Evolutionary conservation across 2,797 vertebrate species (phyloP).

Genomic region (Coracias cyanogaster): DNA sequence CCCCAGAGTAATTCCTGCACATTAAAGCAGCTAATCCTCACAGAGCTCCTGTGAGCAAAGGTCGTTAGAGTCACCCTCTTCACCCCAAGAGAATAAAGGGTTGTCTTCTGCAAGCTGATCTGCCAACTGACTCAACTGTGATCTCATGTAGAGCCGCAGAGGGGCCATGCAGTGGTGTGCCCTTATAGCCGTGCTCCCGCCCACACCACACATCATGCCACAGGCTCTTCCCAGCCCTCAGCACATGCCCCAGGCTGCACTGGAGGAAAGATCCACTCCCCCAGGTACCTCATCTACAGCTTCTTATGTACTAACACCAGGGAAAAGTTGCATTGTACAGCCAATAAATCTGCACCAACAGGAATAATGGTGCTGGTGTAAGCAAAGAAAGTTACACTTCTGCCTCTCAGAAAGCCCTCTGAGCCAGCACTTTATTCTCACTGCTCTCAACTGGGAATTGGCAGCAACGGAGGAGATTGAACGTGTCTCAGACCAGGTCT

Average conservation of each 20-base stretch:
- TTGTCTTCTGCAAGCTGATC: background rate
- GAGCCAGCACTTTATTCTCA: fast-evolving
- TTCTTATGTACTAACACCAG: fast-evolving
- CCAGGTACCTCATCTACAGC: background rate
- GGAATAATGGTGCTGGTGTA: fast-evolving
- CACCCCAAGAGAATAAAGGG: fast-evolving
- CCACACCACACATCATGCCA: fast-evolving
- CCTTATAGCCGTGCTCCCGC: fast-evolving
- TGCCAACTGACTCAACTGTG: background rate
- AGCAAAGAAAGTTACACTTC: background rate
- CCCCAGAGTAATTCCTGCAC: background rate
- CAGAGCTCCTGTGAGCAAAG: background rate
- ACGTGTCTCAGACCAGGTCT: background rate
- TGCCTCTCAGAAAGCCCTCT: fast-evolving
- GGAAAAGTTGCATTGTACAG: background rate
- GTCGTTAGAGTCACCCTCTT: background rate
- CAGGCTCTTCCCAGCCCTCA: background rate
- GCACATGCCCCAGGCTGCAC: background rate
- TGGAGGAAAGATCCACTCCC: fast-evolving
- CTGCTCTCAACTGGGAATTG: background rate
- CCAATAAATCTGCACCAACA: background rate
- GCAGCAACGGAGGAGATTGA: fast-evolving
- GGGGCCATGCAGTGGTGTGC: fast-evolving
- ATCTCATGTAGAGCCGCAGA: background rate
- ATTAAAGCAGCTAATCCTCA: background rate